Base-by-base conservation (phyloP, 1,140 invertebrate species). In the Phymorhynchus buccinoides region DNA sequence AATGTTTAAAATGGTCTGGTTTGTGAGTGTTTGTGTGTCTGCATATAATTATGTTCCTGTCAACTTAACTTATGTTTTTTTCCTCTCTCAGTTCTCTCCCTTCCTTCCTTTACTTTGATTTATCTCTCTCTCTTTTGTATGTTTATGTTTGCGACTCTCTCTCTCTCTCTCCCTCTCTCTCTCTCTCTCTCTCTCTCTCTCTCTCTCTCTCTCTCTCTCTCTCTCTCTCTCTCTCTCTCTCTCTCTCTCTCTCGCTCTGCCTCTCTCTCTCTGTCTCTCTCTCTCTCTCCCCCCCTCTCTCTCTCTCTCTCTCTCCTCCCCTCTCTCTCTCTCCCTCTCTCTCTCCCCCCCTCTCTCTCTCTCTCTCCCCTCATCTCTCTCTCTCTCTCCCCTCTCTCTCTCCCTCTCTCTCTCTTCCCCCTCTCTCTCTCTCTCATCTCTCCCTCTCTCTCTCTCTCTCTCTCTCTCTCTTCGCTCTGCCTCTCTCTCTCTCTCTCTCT, bases 281-380 rank as follows among this genome's bases (percentile, higher is more conserved):
- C 68, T 73, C 68, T 35, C 68, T 73, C 68, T 73, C 68, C 30
- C 68, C n/a, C 68, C 30, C 68, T 73, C 68, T 30, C 68, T 16
- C 68, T 73, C 27, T 73, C 27, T 30, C 68, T 35, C 68, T 35
- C 68, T 73, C 27, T 73, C 27, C 12, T n/a, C 30, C 27, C n/a
- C 27, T 30, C 35, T n/a, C 27, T 35, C 35, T 73, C 68, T 30
- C 27, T 73, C 68, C 68, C 27, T 30, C 27, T 35, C 27, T 9
- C 35, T n/a, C 27, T 73, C 7, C 30, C 68, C 7, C 68, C 68
- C 68, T 30, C 35, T 73, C 27, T 73, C 68, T 35, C 68, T 73
- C 68, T 35, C 68, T 73, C 68, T 73, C 68, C 30, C 68, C n/a
- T 35, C 35, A 12, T 73, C 68, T 30, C 68, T 30, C 68, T 73